Base-by-base conservation (phyloP, 2,888 invertebrate genomes). In the Uloborus plumipes region DNA sequence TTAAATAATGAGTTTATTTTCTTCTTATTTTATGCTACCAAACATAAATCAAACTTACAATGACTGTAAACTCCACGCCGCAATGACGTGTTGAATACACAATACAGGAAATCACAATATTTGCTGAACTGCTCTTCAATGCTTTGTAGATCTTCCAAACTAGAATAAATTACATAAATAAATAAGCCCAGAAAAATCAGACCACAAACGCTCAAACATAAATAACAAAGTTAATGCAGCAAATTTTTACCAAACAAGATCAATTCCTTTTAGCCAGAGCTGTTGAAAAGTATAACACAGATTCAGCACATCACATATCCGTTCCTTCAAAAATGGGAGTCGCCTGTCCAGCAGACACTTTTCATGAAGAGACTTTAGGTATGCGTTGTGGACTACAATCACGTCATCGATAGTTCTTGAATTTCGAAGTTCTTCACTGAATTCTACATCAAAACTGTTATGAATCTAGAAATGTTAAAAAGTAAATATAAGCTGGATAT, bases 41-140 rank as follows among this genome's bases (percentile, higher is more conserved):
- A 2, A 53, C 49, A 55, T 39, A 15, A 4, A 26, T 9, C 2
- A 14, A 49, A 88, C 89, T 87, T 86, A 89, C 89, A 87, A 70
- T 89, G 88, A 50, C 88, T 87, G 71, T 88, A 88, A 1, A 89
- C 88, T n/a, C 89, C 89, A 79, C 88, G 83, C 77, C 88, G 88
- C 64, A 88, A 87, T 47, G 88, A 87, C 69, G 88, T 87, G 71
- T 87, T 88, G 16, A 89, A 87, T 85, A 88, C 88, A 4, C 88
- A 88, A 6, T 87, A 84, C 51, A 89, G 86, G 81, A 89, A 89
- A 75, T 87, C 87, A 51, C 88, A 87, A 85, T 88, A 89, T 15
- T 88, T 85, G 15, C 86, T 86, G 75, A 89, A 88, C 67, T 88
- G 87, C 26, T 75, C 83, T 78, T 89, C 89, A 85, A 88, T 87